Evolutionary conservation across 1,140 invertebrate genomes (phyloP).

Genomic region (Galleria mellonella): DNA sequence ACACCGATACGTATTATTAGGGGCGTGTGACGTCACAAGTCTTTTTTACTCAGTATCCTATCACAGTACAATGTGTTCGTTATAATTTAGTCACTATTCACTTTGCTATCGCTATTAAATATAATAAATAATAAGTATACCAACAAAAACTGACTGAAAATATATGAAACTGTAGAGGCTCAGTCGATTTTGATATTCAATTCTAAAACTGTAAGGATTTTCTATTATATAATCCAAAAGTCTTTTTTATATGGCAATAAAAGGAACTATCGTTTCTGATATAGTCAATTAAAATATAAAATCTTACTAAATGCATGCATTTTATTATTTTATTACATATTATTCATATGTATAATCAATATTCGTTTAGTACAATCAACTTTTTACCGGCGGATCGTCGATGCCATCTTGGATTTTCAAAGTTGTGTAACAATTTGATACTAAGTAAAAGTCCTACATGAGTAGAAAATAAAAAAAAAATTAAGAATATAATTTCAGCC

Average conservation of each 20-base stretch:
- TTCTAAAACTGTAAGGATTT: not conserved
- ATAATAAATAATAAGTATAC: not conserved
- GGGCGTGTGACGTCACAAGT: too few species aligned
- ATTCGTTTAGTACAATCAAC: not conserved
- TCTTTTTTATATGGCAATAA: conserved; percentile 6
- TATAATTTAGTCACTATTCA: conserved; percentile 1
- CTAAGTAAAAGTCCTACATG: too few species aligned
- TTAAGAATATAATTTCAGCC: too few species aligned
- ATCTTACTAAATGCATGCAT: conserved; percentile 3
- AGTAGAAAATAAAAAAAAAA: too few species aligned
- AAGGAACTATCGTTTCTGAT: conserved; percentile 6
- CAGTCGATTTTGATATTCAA: not conserved
- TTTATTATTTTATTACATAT: not conserved
- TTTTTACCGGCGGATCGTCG: too few species aligned
- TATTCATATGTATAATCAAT: not conserved
- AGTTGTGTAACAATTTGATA: too few species aligned
- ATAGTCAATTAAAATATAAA: conserved; percentile 18
- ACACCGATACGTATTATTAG: too few species aligned
- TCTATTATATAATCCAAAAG: not conserved
- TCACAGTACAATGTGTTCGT: conserved; percentile 4
- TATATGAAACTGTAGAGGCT: not conserved
- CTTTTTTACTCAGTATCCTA: not conserved
- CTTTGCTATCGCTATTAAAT: conserved; percentile 1
- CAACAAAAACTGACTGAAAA: too few species aligned
- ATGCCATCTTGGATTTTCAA: too few species aligned